These are phyloP conservation scores for Camponotus pennsylvanicus DNA, from an alignment of 1,140 invertebrate genomes.

Conservation along the genomic window DNA sequence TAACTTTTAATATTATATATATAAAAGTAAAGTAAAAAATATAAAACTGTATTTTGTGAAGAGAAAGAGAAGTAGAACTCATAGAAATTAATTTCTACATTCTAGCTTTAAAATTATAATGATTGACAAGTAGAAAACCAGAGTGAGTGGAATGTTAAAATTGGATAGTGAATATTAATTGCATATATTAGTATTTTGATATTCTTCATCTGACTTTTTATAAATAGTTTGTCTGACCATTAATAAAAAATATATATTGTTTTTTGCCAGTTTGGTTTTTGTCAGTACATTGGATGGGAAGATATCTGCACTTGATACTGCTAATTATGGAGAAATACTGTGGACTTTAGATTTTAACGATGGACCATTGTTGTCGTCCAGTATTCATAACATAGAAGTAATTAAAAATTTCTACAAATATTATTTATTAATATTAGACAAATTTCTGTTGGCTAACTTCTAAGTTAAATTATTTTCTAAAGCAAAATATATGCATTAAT, in stretches of 20 bases:
- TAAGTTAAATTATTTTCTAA: conserved; percentile 6
- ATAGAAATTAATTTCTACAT: too few relatives aligned
- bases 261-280: conserved; percentile 90
- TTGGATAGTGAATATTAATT: neutral
- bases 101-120: neutral
- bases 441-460: neutral
- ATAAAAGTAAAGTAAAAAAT: neutral
- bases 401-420: conserved; percentile 1
- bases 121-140: neutral
- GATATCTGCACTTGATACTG: conserved; percentile 91
- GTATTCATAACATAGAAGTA: conserved; percentile 94
- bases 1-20: neutral
- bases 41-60: neutral
- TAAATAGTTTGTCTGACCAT: neutral
- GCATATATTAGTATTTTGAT: neutral
- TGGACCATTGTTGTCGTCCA: conserved; percentile 93
- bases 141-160: neutral
- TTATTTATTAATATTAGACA: conserved; percentile 9
- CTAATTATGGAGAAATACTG: conserved; percentile 89
- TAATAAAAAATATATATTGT: conserved; percentile 18
- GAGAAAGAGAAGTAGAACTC: too few relatives aligned
- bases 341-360: conserved; percentile 93
- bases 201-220: neutral
- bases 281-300: conserved; percentile 96
- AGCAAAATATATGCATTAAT: neutral